Evolutionary conservation across 53 echinoderm and acorn worm genomes (phyloP).

Genomic region (Astropecten irregularis): DNA sequence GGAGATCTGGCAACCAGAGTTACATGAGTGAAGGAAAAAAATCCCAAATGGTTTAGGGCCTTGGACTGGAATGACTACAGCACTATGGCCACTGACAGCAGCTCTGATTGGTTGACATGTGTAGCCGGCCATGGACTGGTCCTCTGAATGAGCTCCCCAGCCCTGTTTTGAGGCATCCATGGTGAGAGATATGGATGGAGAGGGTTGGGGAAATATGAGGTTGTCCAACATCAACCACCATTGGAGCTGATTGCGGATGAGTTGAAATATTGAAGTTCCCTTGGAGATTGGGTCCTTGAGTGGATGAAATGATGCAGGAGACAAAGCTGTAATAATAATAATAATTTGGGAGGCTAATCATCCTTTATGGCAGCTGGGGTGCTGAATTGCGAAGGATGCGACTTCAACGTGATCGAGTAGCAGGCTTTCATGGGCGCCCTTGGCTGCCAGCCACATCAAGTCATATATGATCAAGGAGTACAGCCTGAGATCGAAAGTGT

Average conservation of each 20-base stretch:
- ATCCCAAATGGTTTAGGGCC: not conserved
- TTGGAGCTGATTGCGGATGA: not conserved
- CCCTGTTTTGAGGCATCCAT: not conserved
- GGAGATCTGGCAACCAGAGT: too few relatives aligned
- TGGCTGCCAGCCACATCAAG: too few relatives aligned
- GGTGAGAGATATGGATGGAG: not conserved
- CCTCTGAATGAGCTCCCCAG: not conserved
- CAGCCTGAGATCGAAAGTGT: not conserved
- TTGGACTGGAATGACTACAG: not conserved
- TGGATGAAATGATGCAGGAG: not conserved
- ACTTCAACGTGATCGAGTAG: too few relatives aligned
- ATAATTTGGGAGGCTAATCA: too few relatives aligned
- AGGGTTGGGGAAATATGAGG: not conserved
- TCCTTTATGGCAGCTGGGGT: too few relatives aligned
- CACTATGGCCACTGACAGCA: not conserved
- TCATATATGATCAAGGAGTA: too few relatives aligned
- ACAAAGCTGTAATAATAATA: too few relatives aligned
- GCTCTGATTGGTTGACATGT: slow-evolving; percentile 19
- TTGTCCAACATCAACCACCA: slow-evolving; percentile 6
- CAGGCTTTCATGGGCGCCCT: too few relatives aligned
- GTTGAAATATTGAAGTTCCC: not conserved
- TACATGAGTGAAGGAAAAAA: too few relatives aligned
- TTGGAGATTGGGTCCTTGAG: not conserved
- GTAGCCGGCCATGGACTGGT: not conserved
- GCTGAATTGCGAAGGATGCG: too few relatives aligned